Evolutionary conservation across 30 jellyfish, hydroid and myxozoan species (phyloP), one percentile per base, ranked within the genome.

Genomic region (Thelohanellus kitauei): DNA sequence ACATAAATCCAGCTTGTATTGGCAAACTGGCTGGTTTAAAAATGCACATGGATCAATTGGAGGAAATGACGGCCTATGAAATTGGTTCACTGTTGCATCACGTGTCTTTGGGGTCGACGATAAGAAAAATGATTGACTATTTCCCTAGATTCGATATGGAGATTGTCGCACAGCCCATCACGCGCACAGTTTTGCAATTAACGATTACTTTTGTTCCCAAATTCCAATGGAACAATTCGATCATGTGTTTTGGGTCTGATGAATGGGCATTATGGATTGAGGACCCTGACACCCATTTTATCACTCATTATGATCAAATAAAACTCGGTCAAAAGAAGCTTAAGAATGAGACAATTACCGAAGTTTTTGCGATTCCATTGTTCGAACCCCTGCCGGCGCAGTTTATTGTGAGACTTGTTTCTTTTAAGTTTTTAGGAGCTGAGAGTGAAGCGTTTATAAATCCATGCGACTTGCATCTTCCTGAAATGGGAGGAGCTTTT

Each of bases 191-290:
- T 18, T 67, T 82, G 13, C 82, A 88, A 40, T 84, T 82, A 17
- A 43, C 65, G 37, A 52, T 82, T 35, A 51, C 42, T 41, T 47
- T 82, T 20, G 14, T 41, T 1, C 85, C 99, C 5, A 88, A 82
- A 33, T 82, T 82, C 40, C 38, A 30, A 10, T 82, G 99, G 99
- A 82, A 82, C 44, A 90, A 82, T 45, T 53, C 50, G 30, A 48
- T 64, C 56, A 88, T 64, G 51, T 86, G 99, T 3, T 15, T 54
- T 9, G 75, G 42, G 6, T 80, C 66, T 6, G 89, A 64, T 34
- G 75, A 75, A 3, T 82, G 99, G 99, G 59, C 86, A 86, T 57
- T 82, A 13, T 64, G 89, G 89, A 86, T 82, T 41, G 99, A 82
- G 32, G 99, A 82, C 42, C 90, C 99, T 17, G 99, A 82, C 1